Base-by-base conservation (phyloP, 2,797 vertebrate genomes). In the Cyprinodon diabolis region DNA sequence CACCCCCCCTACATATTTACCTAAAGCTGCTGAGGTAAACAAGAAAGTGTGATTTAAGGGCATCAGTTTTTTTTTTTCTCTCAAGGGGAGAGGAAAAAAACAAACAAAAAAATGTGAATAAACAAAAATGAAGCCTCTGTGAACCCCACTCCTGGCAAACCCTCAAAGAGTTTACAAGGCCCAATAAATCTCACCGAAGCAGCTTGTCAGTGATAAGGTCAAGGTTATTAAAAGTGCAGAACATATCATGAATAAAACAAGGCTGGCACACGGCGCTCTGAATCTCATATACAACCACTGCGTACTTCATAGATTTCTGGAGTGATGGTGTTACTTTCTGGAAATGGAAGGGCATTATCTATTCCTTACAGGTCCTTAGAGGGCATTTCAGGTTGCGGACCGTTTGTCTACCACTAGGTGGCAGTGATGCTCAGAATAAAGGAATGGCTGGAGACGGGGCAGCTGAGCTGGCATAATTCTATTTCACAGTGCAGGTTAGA, bases 171-270 rank as follows among this genome's bases (percentile, higher is more conserved):
- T 86, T 84, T 70, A 87, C 84, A 80, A 83, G 87, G 82, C 74
- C 83, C 84, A 76, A 90, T 90, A 90, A 90, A 92, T 92, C 90
- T 89, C 85, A 85, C 81, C 51, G 40, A 62, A 79, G 84, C 71
- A n/a, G 80, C 84, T 84, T 87, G 88, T 92, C 90, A 85, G 80
- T 83, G 89, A 90, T 89, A 88, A 93, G 90, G 90, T 93, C 88
- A 90, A 86, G 82, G 89, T 91, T 91, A 92, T 93, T 92, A 91
- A 91, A 91, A 85, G 85, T 83, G 81, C 78, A 82, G 86, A 84
- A 87, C 80, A 77, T 78, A 84, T 88, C 84, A 92, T 91, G 88
- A 89, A 91, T 90, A 87, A 89, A 87, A 87, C 81, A 89, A 83
- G 79, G 23, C 30, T 4, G 49, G 63, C 25, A 15, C 71, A 62